These are phyloP conservation scores for Unio delphinus DNA, from an alignment of 2,888 invertebrate species.

Conservation along the genomic window DNA sequence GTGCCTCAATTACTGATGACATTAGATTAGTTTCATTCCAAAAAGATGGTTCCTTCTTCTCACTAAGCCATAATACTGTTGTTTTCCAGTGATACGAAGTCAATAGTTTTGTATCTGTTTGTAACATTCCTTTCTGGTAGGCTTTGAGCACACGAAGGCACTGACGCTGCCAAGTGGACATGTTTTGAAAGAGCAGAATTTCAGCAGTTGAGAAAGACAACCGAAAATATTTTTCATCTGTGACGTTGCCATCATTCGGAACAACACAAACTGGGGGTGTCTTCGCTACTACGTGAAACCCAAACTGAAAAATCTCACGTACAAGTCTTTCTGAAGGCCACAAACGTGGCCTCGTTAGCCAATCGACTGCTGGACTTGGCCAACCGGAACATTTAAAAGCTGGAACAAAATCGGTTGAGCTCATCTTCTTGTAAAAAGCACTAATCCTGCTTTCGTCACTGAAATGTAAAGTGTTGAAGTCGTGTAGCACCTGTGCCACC, in stretches of 20 bases:
- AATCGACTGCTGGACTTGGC: conserved; percentile 15
- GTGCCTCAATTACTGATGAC: neutral
- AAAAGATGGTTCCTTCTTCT: conserved; percentile 5
- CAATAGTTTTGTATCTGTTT: conserved; percentile 8
- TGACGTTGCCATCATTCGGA: neutral
- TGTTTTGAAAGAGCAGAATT: conserved; percentile 5
- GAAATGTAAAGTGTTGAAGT: too few species aligned
- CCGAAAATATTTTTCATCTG: conserved; percentile 7
- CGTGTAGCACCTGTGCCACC: too few species aligned
- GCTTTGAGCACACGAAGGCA: conserved; percentile 19
- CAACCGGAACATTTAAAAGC: conserved; percentile 11
- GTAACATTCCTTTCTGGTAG: conserved; percentile 13
- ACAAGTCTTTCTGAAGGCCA: conserved; percentile 15
- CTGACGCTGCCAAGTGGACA: conserved; percentile 6
- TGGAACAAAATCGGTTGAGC: conserved; percentile 17
- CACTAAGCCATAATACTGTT: conserved; percentile 15
- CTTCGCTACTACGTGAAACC: conserved; percentile 17
- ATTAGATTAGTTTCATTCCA: conserved; percentile 9
- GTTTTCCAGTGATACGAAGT: conserved; percentile 24
- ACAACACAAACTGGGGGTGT: conserved; percentile 1
- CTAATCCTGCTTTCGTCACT: too few species aligned
- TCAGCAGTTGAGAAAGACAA: conserved; percentile 19
- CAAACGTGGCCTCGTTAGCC: conserved; percentile 11
- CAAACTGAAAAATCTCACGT: conserved; percentile 5
- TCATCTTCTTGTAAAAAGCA: neutral